Conservation (phyloP, 2,888 invertebrate genomes). For the Piscicola geometra region DNA sequence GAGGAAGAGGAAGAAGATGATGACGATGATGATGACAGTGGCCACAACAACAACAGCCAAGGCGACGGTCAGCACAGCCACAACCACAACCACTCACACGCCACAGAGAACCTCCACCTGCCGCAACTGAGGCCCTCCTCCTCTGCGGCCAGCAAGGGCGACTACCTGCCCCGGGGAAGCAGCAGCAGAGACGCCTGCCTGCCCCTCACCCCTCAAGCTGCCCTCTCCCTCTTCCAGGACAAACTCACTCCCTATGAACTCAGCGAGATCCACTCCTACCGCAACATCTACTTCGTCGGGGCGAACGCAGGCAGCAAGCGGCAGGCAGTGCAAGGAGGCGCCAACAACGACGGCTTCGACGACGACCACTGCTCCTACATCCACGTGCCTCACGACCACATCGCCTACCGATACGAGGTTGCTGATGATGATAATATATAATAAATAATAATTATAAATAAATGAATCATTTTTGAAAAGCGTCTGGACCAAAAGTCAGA, state of each 20-base stretch:
- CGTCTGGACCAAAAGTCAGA: too few relatives aligned
- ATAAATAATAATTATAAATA: too few relatives aligned
- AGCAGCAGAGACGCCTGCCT: background rate
- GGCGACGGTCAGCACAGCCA: constrained; percentile 19
- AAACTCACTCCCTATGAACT: constrained; percentile 94
- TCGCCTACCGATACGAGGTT: constrained; percentile 71
- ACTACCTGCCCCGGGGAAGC: background rate
- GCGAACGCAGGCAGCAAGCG: constrained; percentile 87
- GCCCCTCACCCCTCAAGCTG: constrained; percentile 61
- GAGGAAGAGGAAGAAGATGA: background rate
- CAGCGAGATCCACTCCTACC: constrained; percentile 89
- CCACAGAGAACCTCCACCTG: constrained; percentile 27
- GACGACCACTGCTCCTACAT: constrained; percentile 83
- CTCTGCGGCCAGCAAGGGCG: constrained; percentile 34
- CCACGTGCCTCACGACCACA: constrained; percentile 95
- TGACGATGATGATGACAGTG: background rate
- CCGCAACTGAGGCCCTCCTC: constrained; percentile 32
- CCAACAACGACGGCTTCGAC: constrained; percentile 55
- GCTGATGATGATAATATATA: too few relatives aligned
- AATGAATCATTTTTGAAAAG: too few relatives aligned
- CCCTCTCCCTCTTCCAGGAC: constrained; percentile 59
- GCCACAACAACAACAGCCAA: constrained; percentile 2
- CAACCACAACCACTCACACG: background rate
- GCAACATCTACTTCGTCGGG: constrained; percentile 79
- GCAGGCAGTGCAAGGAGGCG: constrained; percentile 64